Base-by-base conservation (phyloP, 2,113 vertebrate species). In the Macaca nemestrina region DNA sequence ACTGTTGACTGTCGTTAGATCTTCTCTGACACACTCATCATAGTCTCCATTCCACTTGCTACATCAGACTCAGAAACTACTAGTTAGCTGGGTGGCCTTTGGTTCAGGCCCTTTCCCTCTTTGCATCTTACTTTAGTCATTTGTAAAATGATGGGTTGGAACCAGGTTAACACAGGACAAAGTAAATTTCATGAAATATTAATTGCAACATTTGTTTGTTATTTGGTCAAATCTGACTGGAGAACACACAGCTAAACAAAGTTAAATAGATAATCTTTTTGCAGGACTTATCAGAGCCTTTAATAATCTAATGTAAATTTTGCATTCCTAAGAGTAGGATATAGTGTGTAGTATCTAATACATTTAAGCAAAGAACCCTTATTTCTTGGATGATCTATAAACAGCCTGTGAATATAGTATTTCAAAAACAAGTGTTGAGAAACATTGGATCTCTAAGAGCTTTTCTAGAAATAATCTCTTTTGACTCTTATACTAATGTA, bases 381-480 rank as follows among this genome's bases (percentile, higher is more conserved):
- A 81, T 75, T 83, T 96, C 91, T 95, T 88, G 16, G 40, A 82
- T 61, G 18, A 73, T 48, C 64, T 93, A 59, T 43, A 90, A 90
- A 88, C 6, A 96, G 38, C 7, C 50, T 48, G 1, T 90, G 57
- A 70, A 90, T 79, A 64, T 8, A 67, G 12, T 68, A 4, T 55
- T 93, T 40, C 7, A 94, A 92, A 55, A 84, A 81, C 12, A n/a
- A 22, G 23, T 79, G 79, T 81, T 95, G 40, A 95, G 70, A 97
- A 94, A 55, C 43, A 45, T 25, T 43, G 5, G 10, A 70, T 95
- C 22, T 61, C 35, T 55, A 97, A 88, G 35, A 52, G 8, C 68
- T 87, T 40, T 57, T 92, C 23, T 94, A 90, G 17, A 76, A 68
- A 90, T 83, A 52, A 79, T 92, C 90, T 95, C 57, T 12, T 84